phyloP scores from a whole-genome alignment of 2,888 invertebrate species.

The Nephrotoma flavescens region DNA sequence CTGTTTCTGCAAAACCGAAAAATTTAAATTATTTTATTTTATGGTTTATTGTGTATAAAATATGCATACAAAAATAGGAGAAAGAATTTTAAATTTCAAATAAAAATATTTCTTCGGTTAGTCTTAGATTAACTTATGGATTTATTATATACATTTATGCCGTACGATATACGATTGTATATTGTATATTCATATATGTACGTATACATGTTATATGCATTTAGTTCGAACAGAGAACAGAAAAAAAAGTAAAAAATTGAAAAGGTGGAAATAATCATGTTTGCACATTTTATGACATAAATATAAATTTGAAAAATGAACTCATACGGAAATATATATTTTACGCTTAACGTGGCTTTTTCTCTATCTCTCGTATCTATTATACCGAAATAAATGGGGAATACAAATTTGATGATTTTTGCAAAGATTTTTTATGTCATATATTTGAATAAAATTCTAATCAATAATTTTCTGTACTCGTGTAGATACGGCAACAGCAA shows the following conservation, averaged over 20 bases:
- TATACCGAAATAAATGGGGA: neutral
- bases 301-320: neutral
- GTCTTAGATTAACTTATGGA: neutral
- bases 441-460: neutral
- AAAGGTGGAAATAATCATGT: neutral
- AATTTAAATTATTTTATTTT: neutral
- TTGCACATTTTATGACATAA: neutral
- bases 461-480: neutral
- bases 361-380: neutral
- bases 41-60: neutral
- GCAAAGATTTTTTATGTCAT: neutral
- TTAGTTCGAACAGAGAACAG: neutral
- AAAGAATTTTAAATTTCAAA: neutral
- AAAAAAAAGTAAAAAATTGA: neutral
- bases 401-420: neutral
- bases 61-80: neutral
- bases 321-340: neutral
- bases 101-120: neutral
- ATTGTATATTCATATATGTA: neutral
- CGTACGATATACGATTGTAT: too few species aligned
- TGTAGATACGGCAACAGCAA: neutral
- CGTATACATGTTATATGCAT: neutral
- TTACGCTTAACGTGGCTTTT: neutral
- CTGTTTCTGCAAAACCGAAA: neutral
- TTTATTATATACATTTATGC: neutral